Percentiles rank a stretch among this genome's conserved stretches.
phyloP scores from a whole-genome alignment of 2,797 vertebrate genomes.

The Peromyscus aztecus region DNA sequence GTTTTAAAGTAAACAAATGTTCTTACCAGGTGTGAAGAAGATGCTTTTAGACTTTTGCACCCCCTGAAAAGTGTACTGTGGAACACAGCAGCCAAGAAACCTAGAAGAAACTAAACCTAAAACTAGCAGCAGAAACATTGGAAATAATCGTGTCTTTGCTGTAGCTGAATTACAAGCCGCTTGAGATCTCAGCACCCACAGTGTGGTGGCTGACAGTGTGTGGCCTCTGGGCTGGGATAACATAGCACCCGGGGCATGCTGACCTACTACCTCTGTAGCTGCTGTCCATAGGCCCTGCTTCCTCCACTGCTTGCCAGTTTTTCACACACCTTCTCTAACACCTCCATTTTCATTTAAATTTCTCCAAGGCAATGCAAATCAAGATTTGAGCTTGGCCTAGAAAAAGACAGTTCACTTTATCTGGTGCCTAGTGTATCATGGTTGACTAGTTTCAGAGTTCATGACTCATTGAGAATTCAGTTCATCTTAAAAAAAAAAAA shows the following conservation, averaged over 20 bases:
- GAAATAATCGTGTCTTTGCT: not conserved
- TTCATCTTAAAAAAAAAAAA: conserved; percentile 7
- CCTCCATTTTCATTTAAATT: conserved; percentile 77
- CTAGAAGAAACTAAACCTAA: not conserved
- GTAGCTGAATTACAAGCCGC: not conserved
- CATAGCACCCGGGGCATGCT: not conserved
- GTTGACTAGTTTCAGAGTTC: conserved; percentile 47
- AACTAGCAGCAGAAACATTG: not conserved
- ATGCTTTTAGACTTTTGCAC: conserved; percentile 48
- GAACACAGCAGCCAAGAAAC: conserved; percentile 48
- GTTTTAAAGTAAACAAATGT: conserved; percentile 39
- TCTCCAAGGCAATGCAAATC: conserved; percentile 69
- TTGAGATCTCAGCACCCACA: conserved; percentile 65
- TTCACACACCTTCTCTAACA: conserved; percentile 69
- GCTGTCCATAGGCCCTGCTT: not conserved
- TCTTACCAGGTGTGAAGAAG: conserved; percentile 6
- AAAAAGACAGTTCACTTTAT: conserved; percentile 67
- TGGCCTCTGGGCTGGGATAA: not conserved
- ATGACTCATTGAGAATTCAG: conserved; percentile 32
- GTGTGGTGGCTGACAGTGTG: conserved; percentile 22
- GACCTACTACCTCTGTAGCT: not conserved
- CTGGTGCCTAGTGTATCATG: not conserved
- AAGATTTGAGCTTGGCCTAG: conserved; percentile 37
- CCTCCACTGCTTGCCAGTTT: not conserved
- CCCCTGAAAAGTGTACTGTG: not conserved